These are phyloP conservation scores for Vultur gryphus DNA, from an alignment of 2,797 vertebrate genomes.

Conservation along the genomic window DNA sequence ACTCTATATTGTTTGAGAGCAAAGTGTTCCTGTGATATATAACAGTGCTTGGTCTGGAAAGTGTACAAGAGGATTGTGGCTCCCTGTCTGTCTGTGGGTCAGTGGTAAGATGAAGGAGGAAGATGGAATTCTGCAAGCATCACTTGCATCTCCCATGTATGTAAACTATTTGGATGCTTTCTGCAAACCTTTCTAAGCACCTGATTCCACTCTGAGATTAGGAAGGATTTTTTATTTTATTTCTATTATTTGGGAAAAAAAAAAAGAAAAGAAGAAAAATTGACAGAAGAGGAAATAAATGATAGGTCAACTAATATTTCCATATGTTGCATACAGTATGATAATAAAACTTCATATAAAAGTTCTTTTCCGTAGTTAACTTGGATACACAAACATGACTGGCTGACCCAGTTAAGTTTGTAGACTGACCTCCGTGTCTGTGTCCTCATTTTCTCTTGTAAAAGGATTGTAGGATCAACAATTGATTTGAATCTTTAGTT, in stretches of 20 bases:
- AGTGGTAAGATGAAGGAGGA: neutral
- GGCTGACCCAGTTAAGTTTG: neutral
- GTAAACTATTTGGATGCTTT: neutral
- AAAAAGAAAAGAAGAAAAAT: neutral
- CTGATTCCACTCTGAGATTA: neutral
- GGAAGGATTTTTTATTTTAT: neutral
- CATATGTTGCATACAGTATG: rapidly evolving
- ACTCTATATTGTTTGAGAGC: neutral
- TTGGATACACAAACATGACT: neutral
- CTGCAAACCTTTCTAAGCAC: neutral
- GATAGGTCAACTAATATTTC: neutral
- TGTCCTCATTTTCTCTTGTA: neutral
- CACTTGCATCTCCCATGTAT: neutral
- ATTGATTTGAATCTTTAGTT: neutral
- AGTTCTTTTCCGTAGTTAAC: neutral
- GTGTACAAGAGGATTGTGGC: neutral
- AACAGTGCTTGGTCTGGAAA: neutral
- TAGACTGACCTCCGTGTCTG: neutral
- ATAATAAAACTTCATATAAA: neutral
- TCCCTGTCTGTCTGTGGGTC: neutral
- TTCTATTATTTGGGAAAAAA: neutral
- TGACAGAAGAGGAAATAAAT: neutral
- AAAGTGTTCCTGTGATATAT: neutral
- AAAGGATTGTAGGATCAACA: neutral
- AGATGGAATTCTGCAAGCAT: neutral